A percentile compares a stretch with the other conserved stretches of the same genome.
Conservation (phyloP, 1,140 invertebrate species). For the Bombus confusus region DNA sequence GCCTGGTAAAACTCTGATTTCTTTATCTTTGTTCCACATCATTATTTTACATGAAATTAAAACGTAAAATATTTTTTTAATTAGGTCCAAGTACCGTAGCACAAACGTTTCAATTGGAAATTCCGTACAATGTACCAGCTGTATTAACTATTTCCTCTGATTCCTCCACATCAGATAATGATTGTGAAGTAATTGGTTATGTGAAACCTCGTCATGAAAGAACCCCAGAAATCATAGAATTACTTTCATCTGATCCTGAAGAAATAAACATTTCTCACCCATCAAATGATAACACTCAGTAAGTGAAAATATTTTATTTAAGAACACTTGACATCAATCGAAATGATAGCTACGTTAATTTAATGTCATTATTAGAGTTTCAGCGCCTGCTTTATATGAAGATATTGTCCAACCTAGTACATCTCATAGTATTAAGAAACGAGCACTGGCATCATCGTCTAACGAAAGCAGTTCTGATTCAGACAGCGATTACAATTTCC, state of each 20-base stretch:
- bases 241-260: conserved; percentile 78
- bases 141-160: conserved; percentile 72
- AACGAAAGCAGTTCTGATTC: conserved; percentile 53
- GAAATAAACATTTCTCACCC: conserved; percentile 29
- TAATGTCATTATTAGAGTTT: conserved; percentile 28
- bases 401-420: conserved; percentile 52
- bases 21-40: not conserved
- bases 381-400: not conserved
- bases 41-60: not conserved
- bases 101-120: conserved; percentile 63
- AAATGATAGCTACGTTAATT: not conserved
- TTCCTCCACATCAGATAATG: conserved; percentile 68
- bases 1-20: conserved; percentile 64
- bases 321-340: not conserved
- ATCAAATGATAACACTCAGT: conserved; percentile 49
- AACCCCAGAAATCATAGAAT: conserved; percentile 83
- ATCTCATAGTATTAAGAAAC: conserved; percentile 38
- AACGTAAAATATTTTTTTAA: conserved; percentile 15
- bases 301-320: conserved; percentile 19
- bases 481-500: conserved; percentile 65
- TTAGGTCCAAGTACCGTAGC: conserved; percentile 72
- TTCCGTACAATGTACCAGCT: conserved; percentile 53
- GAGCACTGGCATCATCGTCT: conserved; percentile 9
- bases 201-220: conserved; percentile 83
- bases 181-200: conserved; percentile 81